Evolutionary conservation across 2,888 invertebrate species (phyloP).

Genomic region (Ypsolopha sequella): DNA sequence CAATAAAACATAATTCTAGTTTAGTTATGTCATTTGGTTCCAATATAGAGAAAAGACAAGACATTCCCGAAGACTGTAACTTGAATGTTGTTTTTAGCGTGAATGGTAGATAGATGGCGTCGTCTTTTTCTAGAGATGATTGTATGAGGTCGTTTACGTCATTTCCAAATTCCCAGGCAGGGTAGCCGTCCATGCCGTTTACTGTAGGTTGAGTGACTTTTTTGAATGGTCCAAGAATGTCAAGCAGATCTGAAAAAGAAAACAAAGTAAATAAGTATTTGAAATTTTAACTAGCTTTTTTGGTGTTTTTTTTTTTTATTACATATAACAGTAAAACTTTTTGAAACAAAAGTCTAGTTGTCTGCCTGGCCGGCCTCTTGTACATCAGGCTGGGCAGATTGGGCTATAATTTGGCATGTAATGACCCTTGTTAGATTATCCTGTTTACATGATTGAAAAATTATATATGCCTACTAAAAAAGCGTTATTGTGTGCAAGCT

Average conservation of each 20-base stretch:
- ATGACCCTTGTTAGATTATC: no score
- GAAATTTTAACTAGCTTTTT: not conserved
- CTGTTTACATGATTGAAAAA: no score
- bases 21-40: slow-evolving; percentile 13
- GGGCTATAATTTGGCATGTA: no score
- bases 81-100: slow-evolving; percentile 31
- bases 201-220: slow-evolving; percentile 1
- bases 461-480: no score
- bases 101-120: slow-evolving; percentile 12
- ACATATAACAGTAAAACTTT: not conserved
- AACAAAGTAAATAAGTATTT: no score
- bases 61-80: slow-evolving; percentile 14
- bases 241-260: slow-evolving; percentile 25
- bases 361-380: not conserved
- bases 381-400: no score
- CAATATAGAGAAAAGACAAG: slow-evolving; percentile 36
- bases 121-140: not conserved
- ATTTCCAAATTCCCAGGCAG: slow-evolving; percentile 14
- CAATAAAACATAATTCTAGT: slow-evolving; percentile 24
- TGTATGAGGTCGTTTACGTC: slow-evolving; percentile 1
- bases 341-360: not conserved
- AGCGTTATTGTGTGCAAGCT: no score
- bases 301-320: no score
- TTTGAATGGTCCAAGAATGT: slow-evolving; percentile 15
- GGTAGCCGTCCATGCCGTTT: slow-evolving; percentile 10